A percentile compares a stretch with the other conserved stretches of the same genome.
Evolutionary conservation across 35 echinoderm and acorn worm genomes (phyloP).

Genomic region (Anneissia japonica): DNA sequence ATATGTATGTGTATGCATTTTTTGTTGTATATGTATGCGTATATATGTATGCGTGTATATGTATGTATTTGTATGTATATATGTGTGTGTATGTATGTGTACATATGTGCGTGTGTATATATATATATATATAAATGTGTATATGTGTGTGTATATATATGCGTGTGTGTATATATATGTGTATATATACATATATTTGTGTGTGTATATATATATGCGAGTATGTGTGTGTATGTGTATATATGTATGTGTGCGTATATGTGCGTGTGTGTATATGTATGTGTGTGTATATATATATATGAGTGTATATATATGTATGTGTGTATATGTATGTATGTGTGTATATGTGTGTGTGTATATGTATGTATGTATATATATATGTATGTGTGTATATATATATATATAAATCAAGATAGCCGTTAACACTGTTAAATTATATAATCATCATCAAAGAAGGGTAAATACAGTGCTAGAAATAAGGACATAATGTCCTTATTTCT

Average conservation of each 20-base stretch:
- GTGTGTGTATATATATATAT: slow-evolving; percentile 4
- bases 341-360: neutral
- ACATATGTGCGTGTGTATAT: slow-evolving; percentile 1
- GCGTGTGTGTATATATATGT: slow-evolving; percentile 1
- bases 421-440: no score
- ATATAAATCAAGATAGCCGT: no score
- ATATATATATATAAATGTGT: slow-evolving; percentile 8
- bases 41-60: neutral
- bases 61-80: slow-evolving; percentile 7
- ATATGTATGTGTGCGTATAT: neutral
- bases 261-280: slow-evolving; percentile 1
- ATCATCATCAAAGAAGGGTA: no score
- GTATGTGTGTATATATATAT: neutral
- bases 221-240: slow-evolving; percentile 1
- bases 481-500: no score
- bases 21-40: slow-evolving; percentile 15
- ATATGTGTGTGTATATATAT: slow-evolving; percentile 8
- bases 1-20: no score
- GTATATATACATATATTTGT: neutral
- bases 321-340: neutral
- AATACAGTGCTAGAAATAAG: no score
- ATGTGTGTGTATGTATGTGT: slow-evolving; percentile 1
- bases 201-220: neutral
- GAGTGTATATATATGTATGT: neutral
- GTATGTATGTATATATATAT: neutral